Percentiles rank a stretch among this genome's conserved stretches.
Conservation (phyloP, 1,140 invertebrate genomes). For the Drosophila dunni region DNA sequence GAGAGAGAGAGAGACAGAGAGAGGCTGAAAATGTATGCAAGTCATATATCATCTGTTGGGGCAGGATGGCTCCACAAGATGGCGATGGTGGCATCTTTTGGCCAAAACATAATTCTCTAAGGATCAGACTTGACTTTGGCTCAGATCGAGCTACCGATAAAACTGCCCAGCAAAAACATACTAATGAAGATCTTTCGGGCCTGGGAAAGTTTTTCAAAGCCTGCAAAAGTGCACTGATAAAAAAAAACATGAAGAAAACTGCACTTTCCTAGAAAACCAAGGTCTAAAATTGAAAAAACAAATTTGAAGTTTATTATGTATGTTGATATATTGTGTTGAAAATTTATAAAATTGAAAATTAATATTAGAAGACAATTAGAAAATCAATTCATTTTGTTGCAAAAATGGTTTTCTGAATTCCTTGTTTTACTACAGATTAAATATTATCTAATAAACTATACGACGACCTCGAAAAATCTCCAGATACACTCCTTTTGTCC, state of each 20-base stretch:
- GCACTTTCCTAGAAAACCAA: too few relatives aligned
- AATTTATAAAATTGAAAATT: too few relatives aligned
- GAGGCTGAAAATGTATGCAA: not conserved
- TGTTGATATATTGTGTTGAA: too few relatives aligned
- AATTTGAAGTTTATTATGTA: too few relatives aligned
- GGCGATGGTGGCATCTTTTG: constrained; percentile 23
- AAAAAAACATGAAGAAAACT: not conserved
- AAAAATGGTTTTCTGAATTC: too few relatives aligned
- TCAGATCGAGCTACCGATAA: constrained; percentile 51
- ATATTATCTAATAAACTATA: too few relatives aligned
- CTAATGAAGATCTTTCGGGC: constrained; percentile 64
- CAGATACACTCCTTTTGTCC: too few relatives aligned
- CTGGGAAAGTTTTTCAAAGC: constrained; percentile 58
- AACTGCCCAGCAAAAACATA: constrained; percentile 32
- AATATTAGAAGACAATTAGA: too few relatives aligned
- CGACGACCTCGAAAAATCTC: too few relatives aligned
- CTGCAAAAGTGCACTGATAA: not conserved
- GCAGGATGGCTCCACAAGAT: constrained; percentile 38
- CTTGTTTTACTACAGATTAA: too few relatives aligned
- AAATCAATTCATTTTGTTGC: too few relatives aligned
- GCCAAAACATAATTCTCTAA: constrained; percentile 53
- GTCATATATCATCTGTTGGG: constrained; percentile 21
- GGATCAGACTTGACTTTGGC: constrained; percentile 21
- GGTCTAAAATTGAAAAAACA: too few relatives aligned
- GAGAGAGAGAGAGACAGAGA: not conserved